phyloP scores from a whole-genome alignment of 2,888 invertebrate species.

The Desoria tigrina region DNA sequence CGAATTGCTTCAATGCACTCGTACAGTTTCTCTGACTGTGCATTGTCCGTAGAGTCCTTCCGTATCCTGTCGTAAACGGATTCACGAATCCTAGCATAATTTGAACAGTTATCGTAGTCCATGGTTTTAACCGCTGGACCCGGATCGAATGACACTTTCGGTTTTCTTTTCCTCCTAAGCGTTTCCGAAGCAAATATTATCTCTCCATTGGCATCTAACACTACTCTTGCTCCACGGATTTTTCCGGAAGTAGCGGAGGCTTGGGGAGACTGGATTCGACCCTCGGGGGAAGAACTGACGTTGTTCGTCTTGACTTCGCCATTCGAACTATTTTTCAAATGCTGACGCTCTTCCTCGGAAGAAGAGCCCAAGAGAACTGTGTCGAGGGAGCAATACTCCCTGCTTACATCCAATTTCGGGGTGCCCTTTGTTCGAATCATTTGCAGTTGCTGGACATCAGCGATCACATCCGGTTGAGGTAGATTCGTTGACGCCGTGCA shows the following conservation, averaged over 20 bases:
- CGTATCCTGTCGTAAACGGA: slow-evolving; percentile 51
- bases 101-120: slow-evolving; percentile 45
- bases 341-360: slow-evolving; percentile 43
- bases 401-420: slow-evolving; percentile 46
- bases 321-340: slow-evolving; percentile 25
- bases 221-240: slow-evolving; percentile 51
- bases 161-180: slow-evolving; percentile 46
- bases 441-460: slow-evolving; percentile 48
- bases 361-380: slow-evolving; percentile 53
- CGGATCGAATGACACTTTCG: slow-evolving; percentile 52
- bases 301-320: slow-evolving; percentile 31
- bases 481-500: slow-evolving; percentile 17
- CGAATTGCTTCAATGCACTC: slow-evolving; percentile 53
- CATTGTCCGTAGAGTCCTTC: slow-evolving; percentile 32
- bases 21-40: slow-evolving; percentile 48
- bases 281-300: neutral
- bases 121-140: slow-evolving; percentile 50
- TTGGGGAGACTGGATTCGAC: slow-evolving; percentile 8
- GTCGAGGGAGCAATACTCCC: slow-evolving; percentile 52
- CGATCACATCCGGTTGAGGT: slow-evolving; percentile 53
- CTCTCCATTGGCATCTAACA: slow-evolving; percentile 53
- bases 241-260: slow-evolving; percentile 38
- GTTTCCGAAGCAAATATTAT: slow-evolving; percentile 53
- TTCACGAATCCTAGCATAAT: slow-evolving; percentile 49
- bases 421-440: slow-evolving; percentile 47